Percentiles rank a stretch among this genome's conserved stretches.
Evolutionary conservation across 2,888 invertebrate genomes (phyloP).

Genomic region (Andrena hattorfiana): DNA sequence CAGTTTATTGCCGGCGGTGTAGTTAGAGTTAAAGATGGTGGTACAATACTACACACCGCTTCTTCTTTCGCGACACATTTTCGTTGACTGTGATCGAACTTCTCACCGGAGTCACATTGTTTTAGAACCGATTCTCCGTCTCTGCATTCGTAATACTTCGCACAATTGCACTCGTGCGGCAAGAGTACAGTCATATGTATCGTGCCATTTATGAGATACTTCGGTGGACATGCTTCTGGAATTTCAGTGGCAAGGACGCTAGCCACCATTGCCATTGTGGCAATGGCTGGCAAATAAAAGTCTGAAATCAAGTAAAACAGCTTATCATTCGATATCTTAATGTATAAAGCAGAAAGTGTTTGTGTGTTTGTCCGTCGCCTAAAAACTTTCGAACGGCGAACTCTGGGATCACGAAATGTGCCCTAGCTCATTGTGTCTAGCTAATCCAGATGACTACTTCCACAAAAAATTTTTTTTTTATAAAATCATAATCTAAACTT

Average conservation of each 20-base stretch:
- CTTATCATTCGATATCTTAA: background rate
- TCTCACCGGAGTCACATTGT: constrained; percentile 20
- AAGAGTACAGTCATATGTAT: constrained; percentile 24
- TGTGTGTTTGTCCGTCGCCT: no score
- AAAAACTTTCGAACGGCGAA: no score
- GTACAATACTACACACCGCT: constrained; percentile 10
- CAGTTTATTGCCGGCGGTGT: background rate
- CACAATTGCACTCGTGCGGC: constrained; percentile 64
- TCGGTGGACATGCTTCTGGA: constrained; percentile 65
- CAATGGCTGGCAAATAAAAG: constrained; percentile 1
- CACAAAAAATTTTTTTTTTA: no score
- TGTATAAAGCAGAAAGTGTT: no score
- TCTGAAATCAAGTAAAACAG: constrained; percentile 24
- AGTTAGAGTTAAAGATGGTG: background rate
- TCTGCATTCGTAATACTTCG: constrained; percentile 68
- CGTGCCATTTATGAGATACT: constrained; percentile 41
- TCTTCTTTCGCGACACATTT: background rate
- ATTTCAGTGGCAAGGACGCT: background rate
- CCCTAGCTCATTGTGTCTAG: no score
- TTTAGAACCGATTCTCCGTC: constrained; percentile 47
- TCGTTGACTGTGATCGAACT: constrained; percentile 56
- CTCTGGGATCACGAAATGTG: no score
- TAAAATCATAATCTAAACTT: no score
- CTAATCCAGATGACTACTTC: no score
- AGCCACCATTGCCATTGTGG: constrained; percentile 17